phyloP scores from a whole-genome alignment of 2,888 invertebrate species.

The Tromatobia lineatoria region DNA sequence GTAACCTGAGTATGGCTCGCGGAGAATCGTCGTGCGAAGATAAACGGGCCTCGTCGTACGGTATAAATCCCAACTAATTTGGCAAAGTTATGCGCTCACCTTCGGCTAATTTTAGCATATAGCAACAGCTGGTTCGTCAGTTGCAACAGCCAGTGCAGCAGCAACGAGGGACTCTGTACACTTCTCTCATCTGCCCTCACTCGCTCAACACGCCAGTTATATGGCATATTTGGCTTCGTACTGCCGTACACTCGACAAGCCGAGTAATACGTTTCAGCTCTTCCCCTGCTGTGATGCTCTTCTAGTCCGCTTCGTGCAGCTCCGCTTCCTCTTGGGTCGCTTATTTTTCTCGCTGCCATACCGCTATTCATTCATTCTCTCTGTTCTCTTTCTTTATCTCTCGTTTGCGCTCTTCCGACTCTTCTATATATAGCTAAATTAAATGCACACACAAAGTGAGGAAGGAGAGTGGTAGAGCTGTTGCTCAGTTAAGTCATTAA shows the following conservation, averaged over 20 bases:
- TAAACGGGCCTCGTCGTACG: constrained; percentile 60
- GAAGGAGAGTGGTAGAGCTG: constrained; percentile 20
- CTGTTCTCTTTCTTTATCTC: background rate
- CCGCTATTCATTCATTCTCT: constrained; percentile 17
- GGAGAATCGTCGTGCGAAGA: constrained; percentile 61
- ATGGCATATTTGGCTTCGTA: constrained; percentile 37
- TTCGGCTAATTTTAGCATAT: constrained; percentile 67
- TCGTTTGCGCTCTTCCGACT: constrained; percentile 3
- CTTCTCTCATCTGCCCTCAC: constrained; percentile 21
- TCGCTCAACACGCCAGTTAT: constrained; percentile 28
- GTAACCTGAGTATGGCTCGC: constrained; percentile 30
- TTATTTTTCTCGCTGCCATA: constrained; percentile 44
- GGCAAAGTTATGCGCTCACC: constrained; percentile 64
- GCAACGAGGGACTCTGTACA: constrained; percentile 2
- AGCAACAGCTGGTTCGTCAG: constrained; percentile 72
- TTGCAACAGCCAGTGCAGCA: constrained; percentile 36
- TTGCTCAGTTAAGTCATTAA: constrained; percentile 67
- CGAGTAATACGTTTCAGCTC: constrained; percentile 59
- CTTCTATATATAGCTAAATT: constrained; percentile 39
- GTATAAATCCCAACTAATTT: constrained; percentile 71
- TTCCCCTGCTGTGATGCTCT: background rate
- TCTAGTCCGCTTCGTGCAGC: background rate
- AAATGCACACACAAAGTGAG: constrained; percentile 51
- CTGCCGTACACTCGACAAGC: constrained; percentile 46
- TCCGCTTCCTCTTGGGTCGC: constrained; percentile 25